These are phyloP conservation scores for Paramuricea clavata DNA, from an alignment of 92 coral and sea anemone species.

Conservation along the genomic window DNA sequence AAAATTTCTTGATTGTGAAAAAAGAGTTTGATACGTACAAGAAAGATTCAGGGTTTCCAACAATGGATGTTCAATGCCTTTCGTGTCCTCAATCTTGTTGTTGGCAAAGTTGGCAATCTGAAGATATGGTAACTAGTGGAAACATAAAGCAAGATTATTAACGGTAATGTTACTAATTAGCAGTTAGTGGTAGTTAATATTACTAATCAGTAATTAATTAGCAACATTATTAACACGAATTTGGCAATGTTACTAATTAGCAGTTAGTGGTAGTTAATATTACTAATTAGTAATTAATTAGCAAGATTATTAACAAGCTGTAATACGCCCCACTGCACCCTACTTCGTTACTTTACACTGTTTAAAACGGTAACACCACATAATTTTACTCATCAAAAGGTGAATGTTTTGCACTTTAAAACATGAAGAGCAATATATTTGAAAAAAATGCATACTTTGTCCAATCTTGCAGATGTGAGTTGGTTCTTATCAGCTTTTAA, in stretches of 20 bases:
- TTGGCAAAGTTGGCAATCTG: slow-evolving; percentile 96
- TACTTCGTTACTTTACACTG: too few species aligned
- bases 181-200: not conserved
- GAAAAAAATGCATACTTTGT: slow-evolving; percentile 74
- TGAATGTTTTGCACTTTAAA: too few species aligned
- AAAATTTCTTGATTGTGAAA: too few species aligned
- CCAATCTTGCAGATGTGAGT: slow-evolving; percentile 86
- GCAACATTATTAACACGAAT: not conserved
- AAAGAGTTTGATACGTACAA: slow-evolving; percentile 87
- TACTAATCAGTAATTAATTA: too few species aligned
- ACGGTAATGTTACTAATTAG: not conserved
- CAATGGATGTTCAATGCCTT: slow-evolving; percentile 93
- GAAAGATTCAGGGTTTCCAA: slow-evolving; percentile 90
- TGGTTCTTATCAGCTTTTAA: slow-evolving; percentile 90
- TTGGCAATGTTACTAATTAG: not conserved
- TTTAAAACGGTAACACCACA: too few species aligned
- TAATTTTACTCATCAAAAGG: too few species aligned
- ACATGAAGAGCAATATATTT: too few species aligned
- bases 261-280: not conserved
- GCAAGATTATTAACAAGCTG: not conserved
- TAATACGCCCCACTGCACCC: too few species aligned
- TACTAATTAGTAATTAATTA: too few species aligned
- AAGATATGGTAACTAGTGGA: slow-evolving; percentile 84
- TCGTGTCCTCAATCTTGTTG: slow-evolving; percentile 92
- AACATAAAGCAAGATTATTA: not conserved